These are phyloP conservation scores for Scortum barcoo DNA, from an alignment of 2,113 vertebrate species.

Conservation along the genomic window DNA sequence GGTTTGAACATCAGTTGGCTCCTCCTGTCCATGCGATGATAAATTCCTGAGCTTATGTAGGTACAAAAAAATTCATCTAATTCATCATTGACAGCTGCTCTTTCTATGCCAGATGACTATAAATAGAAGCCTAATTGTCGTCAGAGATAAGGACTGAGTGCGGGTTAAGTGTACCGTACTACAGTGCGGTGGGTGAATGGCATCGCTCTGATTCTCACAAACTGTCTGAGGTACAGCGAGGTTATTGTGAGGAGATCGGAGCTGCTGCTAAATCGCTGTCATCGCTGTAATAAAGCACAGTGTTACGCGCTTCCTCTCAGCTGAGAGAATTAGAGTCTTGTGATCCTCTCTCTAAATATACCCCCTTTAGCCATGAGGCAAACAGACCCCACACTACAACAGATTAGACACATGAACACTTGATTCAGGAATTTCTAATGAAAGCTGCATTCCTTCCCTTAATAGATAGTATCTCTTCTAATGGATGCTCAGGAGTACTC, in stretches of 20 bases:
- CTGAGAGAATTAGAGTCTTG: conserved; percentile 70
- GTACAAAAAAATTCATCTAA: no score
- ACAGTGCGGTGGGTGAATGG: background rate
- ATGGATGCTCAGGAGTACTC: no score
- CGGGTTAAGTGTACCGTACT: background rate
- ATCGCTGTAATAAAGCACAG: conserved; percentile 45
- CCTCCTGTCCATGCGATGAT: no score
- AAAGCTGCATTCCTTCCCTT: conserved; percentile 15
- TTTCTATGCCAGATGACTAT: background rate
- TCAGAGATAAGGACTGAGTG: background rate
- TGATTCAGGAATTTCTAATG: background rate
- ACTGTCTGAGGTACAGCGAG: conserved; percentile 11
- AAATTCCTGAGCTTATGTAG: no score
- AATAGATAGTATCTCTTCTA: background rate
- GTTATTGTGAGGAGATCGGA: conserved; percentile 38
- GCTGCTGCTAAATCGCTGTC: conserved; percentile 16
- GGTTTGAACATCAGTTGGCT: no score
- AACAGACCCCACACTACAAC: conserved; percentile 24
- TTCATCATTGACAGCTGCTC: no score
- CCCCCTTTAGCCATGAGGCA: conserved; percentile 37
- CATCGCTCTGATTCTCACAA: background rate
- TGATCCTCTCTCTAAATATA: conserved; percentile 72
- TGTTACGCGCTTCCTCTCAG: conserved; percentile 48
- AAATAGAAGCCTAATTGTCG: background rate
- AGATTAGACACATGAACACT: conserved; percentile 1